phyloP scores from a whole-genome alignment of 1,140 invertebrate species.

The Ceratosolen solmsi region DNA sequence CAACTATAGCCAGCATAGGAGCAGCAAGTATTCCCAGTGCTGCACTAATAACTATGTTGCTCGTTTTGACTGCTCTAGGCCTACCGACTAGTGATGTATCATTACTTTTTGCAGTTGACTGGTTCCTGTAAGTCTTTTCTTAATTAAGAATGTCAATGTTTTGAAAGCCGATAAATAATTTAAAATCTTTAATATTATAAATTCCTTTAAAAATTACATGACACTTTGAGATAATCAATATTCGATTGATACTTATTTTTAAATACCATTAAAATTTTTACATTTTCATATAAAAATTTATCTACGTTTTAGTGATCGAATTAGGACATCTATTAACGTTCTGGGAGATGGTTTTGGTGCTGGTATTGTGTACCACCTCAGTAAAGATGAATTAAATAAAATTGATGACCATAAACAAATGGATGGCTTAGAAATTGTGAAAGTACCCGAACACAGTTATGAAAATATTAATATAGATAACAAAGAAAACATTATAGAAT shows the following conservation, averaged over 20 bases:
- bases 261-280: background rate
- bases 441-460: background rate
- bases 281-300: background rate
- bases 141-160: background rate
- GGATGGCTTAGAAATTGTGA: constrained; percentile 60
- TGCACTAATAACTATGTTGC: constrained; percentile 84
- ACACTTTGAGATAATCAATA: too few species aligned
- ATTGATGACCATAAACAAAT: constrained; percentile 69
- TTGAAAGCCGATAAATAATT: too few species aligned
- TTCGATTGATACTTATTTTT: too few species aligned
- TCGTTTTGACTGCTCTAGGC: constrained; percentile 82
- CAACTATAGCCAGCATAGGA: constrained; percentile 84
- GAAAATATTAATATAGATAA: background rate
- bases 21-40: constrained; percentile 86
- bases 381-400: constrained; percentile 78
- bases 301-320: constrained; percentile 69
- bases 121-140: constrained; percentile 79
- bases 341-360: constrained; percentile 86
- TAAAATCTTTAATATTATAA: too few species aligned
- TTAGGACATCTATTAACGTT: constrained; percentile 87
- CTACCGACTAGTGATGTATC: constrained; percentile 82
- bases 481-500: background rate
- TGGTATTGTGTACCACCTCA: constrained; percentile 85
- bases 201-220: too few species aligned
- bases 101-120: constrained; percentile 84